Evolutionary conservation across 2,888 invertebrate species (phyloP), one percentile per base, ranked within the genome.

Genomic region (Disparrhopalites patrizii): DNA sequence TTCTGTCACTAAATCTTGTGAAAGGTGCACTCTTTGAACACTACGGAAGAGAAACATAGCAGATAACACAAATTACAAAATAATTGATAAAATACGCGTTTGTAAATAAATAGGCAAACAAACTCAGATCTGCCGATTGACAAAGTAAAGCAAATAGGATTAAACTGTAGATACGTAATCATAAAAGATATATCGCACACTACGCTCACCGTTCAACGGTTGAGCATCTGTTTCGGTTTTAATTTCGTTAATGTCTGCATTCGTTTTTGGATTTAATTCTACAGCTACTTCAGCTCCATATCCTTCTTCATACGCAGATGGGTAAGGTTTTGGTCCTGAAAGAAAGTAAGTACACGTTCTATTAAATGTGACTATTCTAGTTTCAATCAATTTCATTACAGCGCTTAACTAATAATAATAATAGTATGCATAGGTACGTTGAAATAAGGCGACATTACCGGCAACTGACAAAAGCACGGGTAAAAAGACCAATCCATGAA

Each of bases 401-500:
- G 36, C 36, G 15, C 15, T 36, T 36, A 36, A 36, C 7, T 36
- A 10, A 36, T 7, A 36, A 36, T 10, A 36, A 7, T 36, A 36
- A 10, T 10, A 10, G 15, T 15, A 36, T 36, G 15, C 36, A 36
- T 36, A 36, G n/a, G n/a, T 36, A 36, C 7, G 18, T 18, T 13
- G 7, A 15, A 47, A 47, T 47, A 20, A 5, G 27, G 10, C 5
- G 15, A 23, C 10, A 5, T 56, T 47, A 65, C 64, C 64, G 13
- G 58, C 50, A 7, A 57, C 28, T 15, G 64, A 65, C n/a, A 91
- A 80, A 54, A 89, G 80, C 18, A 89, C 88, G 4, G 91, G 91
- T 70, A 91, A 80, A 69, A 90, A 84, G 31, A 89, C 79, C 31
- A 90, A 80, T 15, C 91, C 91, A 78, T 89, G 87, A 78, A 87